Base-by-base conservation (phyloP, 2,888 invertebrate species). In the Aspidiotus destructor region DNA sequence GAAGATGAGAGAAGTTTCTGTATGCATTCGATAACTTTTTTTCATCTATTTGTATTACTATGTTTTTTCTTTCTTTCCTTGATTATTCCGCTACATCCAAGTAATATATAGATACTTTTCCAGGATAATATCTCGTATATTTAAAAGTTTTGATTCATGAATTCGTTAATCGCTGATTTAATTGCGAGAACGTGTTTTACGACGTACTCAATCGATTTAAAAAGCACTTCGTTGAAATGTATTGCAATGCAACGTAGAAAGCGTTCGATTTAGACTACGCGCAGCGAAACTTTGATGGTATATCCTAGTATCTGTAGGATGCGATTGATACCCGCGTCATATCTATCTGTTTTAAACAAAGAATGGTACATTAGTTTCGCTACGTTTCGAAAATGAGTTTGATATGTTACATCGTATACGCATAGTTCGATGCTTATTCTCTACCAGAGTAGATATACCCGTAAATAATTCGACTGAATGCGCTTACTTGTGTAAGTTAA, bases 71-170 rank as follows among this genome's bases (percentile, higher is more conserved):
- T 28, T 28, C 28, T 28, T 28, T 28, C 28, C 28, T 28, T 28
- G 28, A 28, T 28, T 28, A 44, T 67, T 58, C 17, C 57, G 11
- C 42, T 65, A 58, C 42, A 52, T 67, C 60, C 67, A 52, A 67
- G 67, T 67, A 67, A 67, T 60, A 60, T 67, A 44, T 67, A 67
- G 65, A 65, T 67, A 67, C 61, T 62, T 62, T 65, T 69, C 69
- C 69, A 69, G 69, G 69, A 69, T 69, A 69, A 48, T 42, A 28
- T 28, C 28, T 28, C 28, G 28, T 62, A 69, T 62, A 61, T 8
- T 62, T 69, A 69, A 62, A 69, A 62, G 67, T 67, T 52, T 67
- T 67, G 67, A 67, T 67, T 60, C 58, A 57, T 67, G 67, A 67
- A 60, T 67, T 67, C 67, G 67, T 60, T 67, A 67, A 52, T 60